These are phyloP conservation scores for Drosophila parvula DNA, from an alignment of 1,140 invertebrate genomes.

Conservation along the genomic window DNA sequence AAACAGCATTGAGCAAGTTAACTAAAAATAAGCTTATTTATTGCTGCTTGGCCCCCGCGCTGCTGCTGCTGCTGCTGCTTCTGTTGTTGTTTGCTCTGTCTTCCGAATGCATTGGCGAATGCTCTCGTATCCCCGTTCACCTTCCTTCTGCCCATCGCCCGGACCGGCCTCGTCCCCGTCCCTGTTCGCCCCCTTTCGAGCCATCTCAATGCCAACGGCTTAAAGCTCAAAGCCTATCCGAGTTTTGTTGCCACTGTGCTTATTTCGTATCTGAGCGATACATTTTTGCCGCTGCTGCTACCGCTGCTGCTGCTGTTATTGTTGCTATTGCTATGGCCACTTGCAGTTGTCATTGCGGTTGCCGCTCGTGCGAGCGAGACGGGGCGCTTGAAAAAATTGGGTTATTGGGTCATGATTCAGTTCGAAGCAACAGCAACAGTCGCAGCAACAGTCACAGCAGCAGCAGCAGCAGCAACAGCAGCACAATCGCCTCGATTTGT, in stretches of 20 bases:
- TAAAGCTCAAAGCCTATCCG: conserved; percentile 67
- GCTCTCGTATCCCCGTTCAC: conserved; percentile 32
- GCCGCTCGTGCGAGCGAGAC: conserved; percentile 55
- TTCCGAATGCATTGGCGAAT: conserved; percentile 43
- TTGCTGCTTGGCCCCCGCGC: conserved; percentile 44
- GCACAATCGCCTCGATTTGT: conserved; percentile 77
- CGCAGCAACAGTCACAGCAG: conserved; percentile 13
- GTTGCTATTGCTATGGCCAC: conserved; percentile 28
- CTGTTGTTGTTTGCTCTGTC: conserved; percentile 50
- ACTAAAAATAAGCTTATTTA: conserved; percentile 73
- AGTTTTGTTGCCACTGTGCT: conserved; percentile 36
- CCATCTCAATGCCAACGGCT: conserved; percentile 42
- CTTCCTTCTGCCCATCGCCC: conserved; percentile 29
- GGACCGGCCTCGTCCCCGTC: conserved; percentile 2
- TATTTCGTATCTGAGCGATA: conserved; percentile 68
- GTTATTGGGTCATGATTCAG: conserved; percentile 82
- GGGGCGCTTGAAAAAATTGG: conserved; percentile 67
- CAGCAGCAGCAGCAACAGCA: conserved; percentile 45
- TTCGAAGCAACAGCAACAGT: conserved; percentile 67
- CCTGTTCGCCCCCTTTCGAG: background rate
- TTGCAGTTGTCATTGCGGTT: conserved; percentile 71
- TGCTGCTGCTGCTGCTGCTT: background rate
- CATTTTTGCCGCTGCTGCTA: conserved; percentile 61
- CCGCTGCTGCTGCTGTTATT: conserved; percentile 37
- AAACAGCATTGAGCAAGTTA: conserved; percentile 42